phyloP scores from a whole-genome alignment of 2,888 invertebrate genomes.

The Epinotia bilunana region DNA sequence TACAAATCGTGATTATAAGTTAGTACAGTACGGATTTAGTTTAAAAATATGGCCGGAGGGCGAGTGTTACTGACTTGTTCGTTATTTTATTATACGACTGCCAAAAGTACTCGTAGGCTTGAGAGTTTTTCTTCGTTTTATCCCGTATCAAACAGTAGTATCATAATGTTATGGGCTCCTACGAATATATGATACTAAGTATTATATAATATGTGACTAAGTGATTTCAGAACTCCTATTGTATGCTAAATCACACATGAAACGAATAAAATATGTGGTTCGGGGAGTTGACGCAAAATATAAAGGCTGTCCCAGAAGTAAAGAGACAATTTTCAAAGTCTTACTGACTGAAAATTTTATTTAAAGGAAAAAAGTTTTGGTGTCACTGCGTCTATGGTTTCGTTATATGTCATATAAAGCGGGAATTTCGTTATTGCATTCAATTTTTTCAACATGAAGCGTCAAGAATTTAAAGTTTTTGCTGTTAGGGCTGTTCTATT shows the following conservation, averaged over 20 bases:
- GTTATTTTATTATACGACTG: background rate
- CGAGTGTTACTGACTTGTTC: background rate
- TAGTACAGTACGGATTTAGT: background rate
- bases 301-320: too few species aligned
- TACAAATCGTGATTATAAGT: too few species aligned
- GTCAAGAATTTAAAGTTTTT: too few species aligned
- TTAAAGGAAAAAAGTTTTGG: too few species aligned
- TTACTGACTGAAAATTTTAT: too few species aligned
- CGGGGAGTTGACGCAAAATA: background rate
- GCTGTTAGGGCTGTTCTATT: too few species aligned
- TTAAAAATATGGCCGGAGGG: background rate
- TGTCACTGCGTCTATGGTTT: too few species aligned
- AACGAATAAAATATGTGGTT: background rate
- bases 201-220: too few species aligned
- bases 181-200: background rate
- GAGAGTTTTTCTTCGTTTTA: slow-evolving; percentile 2
- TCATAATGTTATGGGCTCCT: background rate
- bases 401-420: too few species aligned
- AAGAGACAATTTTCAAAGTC: too few species aligned
- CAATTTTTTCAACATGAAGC: too few species aligned
- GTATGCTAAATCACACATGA: background rate
- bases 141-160: background rate
- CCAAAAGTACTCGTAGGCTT: background rate
- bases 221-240: background rate
- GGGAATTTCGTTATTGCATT: too few species aligned